These are phyloP conservation scores for Lissocephala sabroskyi DNA, from an alignment of 2,888 invertebrate genomes.

Conservation along the genomic window DNA sequence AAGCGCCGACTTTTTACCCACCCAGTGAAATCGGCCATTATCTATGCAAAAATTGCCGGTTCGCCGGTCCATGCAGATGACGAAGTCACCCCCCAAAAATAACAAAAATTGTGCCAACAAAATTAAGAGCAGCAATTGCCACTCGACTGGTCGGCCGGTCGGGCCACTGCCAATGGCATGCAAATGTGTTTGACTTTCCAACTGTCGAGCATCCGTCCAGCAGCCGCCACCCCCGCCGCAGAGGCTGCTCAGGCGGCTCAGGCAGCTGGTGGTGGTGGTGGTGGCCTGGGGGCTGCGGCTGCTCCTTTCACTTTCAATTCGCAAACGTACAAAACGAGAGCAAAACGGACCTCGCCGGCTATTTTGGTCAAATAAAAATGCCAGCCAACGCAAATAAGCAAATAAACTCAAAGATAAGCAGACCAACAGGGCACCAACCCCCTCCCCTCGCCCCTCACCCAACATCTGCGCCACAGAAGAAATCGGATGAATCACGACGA, in stretches of 20 bases:
- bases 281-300: too few species aligned
- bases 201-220: conserved; percentile 50
- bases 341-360: conserved; percentile 47
- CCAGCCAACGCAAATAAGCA: conserved; percentile 4
- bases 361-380: not conserved
- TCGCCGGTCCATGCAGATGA: too few species aligned
- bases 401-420: conserved; percentile 1
- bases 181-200: conserved; percentile 41
- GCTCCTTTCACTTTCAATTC: conserved; percentile 63
- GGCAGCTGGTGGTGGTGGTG: too few species aligned
- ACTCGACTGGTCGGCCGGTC: conserved; percentile 29
- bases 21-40: too few species aligned
- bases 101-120: conserved; percentile 33
- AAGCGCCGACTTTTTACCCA: not conserved
- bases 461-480: conserved; percentile 31
- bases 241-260: conserved; percentile 26
- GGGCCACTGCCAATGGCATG: not conserved
- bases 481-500: conserved; percentile 47
- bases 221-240: conserved; percentile 27
- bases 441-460: too few species aligned
- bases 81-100: conserved; percentile 8
- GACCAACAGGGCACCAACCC: too few species aligned
- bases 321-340: conserved; percentile 49
- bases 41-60: too few species aligned
- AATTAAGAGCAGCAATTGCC: conserved; percentile 64